Conservation (phyloP, 1,140 invertebrate genomes). For the Caenorhabditis briggsae region DNA sequence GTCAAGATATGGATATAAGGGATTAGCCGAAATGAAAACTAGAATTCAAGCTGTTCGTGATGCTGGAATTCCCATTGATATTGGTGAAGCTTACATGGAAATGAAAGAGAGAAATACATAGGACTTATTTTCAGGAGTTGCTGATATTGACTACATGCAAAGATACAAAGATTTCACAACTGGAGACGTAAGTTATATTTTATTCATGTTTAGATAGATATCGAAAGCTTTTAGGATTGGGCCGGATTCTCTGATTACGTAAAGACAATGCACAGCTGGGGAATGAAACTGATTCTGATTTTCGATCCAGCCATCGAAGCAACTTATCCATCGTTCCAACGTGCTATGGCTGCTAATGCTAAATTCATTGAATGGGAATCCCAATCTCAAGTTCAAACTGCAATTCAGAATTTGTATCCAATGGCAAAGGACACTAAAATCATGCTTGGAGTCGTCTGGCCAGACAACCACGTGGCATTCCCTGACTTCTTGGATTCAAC, state of each 20-base stretch:
- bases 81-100: background rate
- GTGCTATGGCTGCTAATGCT: constrained; percentile 58
- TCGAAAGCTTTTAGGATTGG: constrained; percentile 59
- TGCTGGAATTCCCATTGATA: constrained; percentile 78
- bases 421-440: constrained; percentile 68
- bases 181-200: constrained; percentile 78
- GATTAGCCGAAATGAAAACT: constrained; percentile 82
- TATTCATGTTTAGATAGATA: background rate
- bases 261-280: constrained; percentile 60
- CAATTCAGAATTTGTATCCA: constrained; percentile 66
- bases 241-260: constrained; percentile 65
- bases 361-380: constrained; percentile 69
- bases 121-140: constrained; percentile 55
- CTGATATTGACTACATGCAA: constrained; percentile 89
- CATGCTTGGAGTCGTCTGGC: constrained; percentile 77
- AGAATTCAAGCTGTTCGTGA: constrained; percentile 77
- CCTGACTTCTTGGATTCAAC: constrained; percentile 77
- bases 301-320: constrained; percentile 69
- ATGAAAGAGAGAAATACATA: background rate
- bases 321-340: constrained; percentile 66
- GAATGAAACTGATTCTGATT: constrained; percentile 64
- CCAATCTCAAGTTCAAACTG: constrained; percentile 56
- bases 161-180: constrained; percentile 88
- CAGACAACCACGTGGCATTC: constrained; percentile 74
- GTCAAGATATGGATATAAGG: constrained; percentile 84